Conservation (phyloP, 2,113 vertebrate species). For the Tachysurus vachellii region DNA sequence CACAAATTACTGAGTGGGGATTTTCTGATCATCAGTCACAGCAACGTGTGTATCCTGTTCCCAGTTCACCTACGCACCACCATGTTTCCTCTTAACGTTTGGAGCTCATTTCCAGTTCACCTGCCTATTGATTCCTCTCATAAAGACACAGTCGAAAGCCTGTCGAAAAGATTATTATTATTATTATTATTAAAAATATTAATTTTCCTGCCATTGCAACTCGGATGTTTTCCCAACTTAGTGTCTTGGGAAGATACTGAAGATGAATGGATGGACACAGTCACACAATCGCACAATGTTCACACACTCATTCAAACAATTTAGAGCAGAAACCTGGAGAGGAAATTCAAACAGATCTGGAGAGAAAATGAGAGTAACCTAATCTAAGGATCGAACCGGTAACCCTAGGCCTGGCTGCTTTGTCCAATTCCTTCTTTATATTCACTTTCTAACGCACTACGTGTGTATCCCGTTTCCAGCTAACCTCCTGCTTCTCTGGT, state of each 20-base stretch:
- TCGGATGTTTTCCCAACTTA: background rate
- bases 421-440: background rate
- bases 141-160: background rate
- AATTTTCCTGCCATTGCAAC: too few relatives aligned
- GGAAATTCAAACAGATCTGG: background rate
- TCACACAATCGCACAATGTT: background rate
- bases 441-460: background rate
- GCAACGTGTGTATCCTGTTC: constrained; percentile 14
- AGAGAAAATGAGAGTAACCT: background rate
- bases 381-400: background rate
- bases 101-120: constrained; percentile 5
- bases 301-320: background rate
- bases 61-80: background rate
- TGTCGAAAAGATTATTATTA: background rate
- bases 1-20: constrained; percentile 43
- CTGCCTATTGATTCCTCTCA: background rate
- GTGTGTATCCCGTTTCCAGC: background rate
- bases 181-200: background rate
- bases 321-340: background rate
- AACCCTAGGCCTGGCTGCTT: background rate
- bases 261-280: background rate
- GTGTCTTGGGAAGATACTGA: background rate
- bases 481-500: constrained; percentile 23
- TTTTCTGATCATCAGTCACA: constrained; percentile 43
- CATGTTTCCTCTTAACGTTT: background rate